Evolutionary conservation across 2,797 vertebrate genomes (phyloP).

Genomic region (Semotilus atromaculatus): DNA sequence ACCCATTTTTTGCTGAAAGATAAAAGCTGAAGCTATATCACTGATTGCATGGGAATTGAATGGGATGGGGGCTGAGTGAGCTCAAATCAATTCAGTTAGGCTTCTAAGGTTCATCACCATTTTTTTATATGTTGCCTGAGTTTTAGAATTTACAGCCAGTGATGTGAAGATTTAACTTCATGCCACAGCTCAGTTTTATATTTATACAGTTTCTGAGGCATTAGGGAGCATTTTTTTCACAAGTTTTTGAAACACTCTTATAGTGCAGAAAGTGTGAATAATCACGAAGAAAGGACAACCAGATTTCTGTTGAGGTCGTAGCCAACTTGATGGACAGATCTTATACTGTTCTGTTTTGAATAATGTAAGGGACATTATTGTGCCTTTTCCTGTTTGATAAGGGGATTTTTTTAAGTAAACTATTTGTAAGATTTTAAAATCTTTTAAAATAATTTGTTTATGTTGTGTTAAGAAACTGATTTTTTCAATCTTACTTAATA

Average conservation of each 20-base stretch:
- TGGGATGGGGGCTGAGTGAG: not conserved
- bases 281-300: slow-evolving; percentile 13
- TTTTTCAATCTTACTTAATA: not conserved
- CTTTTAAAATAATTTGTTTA: not conserved
- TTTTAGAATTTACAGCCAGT: not conserved
- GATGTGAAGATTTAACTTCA: not conserved
- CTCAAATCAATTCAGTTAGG: not conserved
- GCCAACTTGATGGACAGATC: not conserved
- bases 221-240: not conserved
- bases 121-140: not conserved
- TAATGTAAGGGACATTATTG: not conserved
- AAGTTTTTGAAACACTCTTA: not conserved
- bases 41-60: slow-evolving; percentile 29
- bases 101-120: not conserved
- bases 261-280: slow-evolving; percentile 25
- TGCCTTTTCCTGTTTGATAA: not conserved
- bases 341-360: not conserved
- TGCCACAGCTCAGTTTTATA: not conserved
- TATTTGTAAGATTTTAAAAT: not conserved
- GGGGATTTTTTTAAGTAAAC: not conserved
- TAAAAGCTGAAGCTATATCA: slow-evolving; percentile 26
- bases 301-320: not conserved
- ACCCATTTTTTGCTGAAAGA: slow-evolving; percentile 11
- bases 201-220: not conserved
- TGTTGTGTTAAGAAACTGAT: not conserved